Evolutionary conservation across 2,113 vertebrate genomes (phyloP), one percentile per base, ranked within the genome.

Genomic region (Anas platyrhynchos): DNA sequence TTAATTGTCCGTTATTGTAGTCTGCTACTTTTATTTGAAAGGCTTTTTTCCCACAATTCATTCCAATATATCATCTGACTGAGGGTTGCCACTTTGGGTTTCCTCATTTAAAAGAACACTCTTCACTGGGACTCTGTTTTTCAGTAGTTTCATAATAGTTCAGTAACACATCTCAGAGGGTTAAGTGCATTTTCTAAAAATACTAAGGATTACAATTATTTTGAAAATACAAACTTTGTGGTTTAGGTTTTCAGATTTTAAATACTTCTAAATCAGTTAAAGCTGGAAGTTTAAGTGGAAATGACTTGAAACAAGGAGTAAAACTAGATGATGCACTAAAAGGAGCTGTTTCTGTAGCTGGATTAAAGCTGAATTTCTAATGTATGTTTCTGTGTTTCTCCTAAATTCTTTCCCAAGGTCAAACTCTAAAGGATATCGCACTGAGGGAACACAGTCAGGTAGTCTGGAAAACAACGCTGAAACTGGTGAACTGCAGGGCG

Each of bases 391-490:
- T 58, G 1, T 36, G 1, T 82, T 83, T 92, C 36, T 76, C 86
- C 56, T 66, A 2, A 56, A 91, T 15, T n/a, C 38, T 54, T n/a
- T 54, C 87, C 58, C 18, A 96, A 98, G 97, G 80, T 79, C 96
- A 4, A 98, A 76, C 84, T 76, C 96, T 73, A 98, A 98, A 93
- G 97, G 98, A 13, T 95, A 96, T 89, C 92, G 29, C 68, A 62
- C 86, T 4, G 98, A 98, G 89, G 98, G 97, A 73, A 78, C 92
- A 5, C 98, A 98, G 34, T 5, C 94, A 20, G 96, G 97, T 27
- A 98, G 98, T 50, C 92, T 98, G 48, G 99, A 99, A 83, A 97
- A 93, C 91, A 95, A 74, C 82, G 95, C 97, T 58, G 99, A 98
- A 95, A 65, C 97, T 34, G 98, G 97, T 59, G 98, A 99, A 67